Evolutionary conservation across 2,888 invertebrate species (phyloP).

Genomic region (Hydriomena furcata): DNA sequence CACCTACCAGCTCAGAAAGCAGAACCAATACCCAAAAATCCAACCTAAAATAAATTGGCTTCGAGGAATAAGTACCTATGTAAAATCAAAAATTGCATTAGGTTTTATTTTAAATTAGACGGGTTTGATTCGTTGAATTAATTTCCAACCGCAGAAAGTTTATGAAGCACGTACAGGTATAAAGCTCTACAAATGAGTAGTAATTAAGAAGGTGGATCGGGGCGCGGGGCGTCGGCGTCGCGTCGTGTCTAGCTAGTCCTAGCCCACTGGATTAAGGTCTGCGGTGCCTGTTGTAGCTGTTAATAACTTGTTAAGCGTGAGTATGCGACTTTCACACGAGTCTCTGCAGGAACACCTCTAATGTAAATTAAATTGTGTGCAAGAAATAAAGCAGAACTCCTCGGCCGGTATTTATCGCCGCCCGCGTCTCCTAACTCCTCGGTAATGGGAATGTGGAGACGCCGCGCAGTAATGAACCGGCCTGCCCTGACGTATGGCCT

Average conservation of each 20-base stretch:
- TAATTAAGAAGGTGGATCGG: conserved; percentile 73
- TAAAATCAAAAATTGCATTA: conserved; percentile 27
- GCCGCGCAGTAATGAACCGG: conserved; percentile 75
- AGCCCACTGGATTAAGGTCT: conserved; percentile 73
- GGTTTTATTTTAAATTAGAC: conserved; percentile 50
- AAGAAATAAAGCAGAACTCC: conserved; percentile 78
- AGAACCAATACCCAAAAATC: too few species aligned
- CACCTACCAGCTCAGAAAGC: too few species aligned
- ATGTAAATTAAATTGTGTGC: conserved; percentile 82
- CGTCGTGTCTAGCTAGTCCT: conserved; percentile 51
- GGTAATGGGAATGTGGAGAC: conserved; percentile 77
- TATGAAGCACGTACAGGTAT: conserved; percentile 70
- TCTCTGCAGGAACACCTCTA: conserved; percentile 76
- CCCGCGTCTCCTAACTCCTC: conserved; percentile 75
- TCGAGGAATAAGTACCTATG: too few species aligned
- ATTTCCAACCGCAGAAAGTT: conserved; percentile 64
- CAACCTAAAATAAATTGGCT: neutral
- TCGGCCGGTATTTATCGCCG: conserved; percentile 77
- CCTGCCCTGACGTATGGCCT: conserved; percentile 74
- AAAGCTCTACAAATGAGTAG: conserved; percentile 77
- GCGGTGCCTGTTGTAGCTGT: conserved; percentile 64
- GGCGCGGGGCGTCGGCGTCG: conserved; percentile 45
- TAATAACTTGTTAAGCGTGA: conserved; percentile 79
- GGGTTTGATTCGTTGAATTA: conserved; percentile 55
- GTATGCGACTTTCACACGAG: conserved; percentile 76